Conservation (phyloP, 2,888 invertebrate species). For the Caenorhabditis angaria region DNA sequence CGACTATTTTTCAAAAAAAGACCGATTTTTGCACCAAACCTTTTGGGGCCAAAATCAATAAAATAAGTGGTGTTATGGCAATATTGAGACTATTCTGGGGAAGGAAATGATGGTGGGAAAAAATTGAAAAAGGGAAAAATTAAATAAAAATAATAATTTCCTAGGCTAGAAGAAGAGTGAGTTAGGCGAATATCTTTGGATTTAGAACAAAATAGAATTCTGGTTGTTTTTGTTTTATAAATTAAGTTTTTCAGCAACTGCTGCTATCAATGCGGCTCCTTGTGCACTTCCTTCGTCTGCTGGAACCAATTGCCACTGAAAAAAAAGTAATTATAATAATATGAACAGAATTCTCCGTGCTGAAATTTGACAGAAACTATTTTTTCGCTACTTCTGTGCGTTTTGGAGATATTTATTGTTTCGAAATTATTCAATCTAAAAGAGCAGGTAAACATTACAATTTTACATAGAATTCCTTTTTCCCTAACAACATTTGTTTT, state of each 20-base stretch:
- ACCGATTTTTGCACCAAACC: too few relatives aligned
- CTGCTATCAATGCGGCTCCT: slow-evolving; percentile 72
- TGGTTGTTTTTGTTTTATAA: slow-evolving; percentile 4
- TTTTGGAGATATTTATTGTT: background rate
- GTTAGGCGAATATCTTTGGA: background rate
- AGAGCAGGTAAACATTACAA: background rate
- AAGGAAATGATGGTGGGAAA: background rate
- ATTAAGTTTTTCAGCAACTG: slow-evolving; percentile 61
- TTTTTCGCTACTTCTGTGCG: background rate
- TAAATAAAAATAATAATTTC: background rate
- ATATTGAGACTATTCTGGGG: background rate
- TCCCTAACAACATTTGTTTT: background rate
- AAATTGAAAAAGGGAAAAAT: background rate
- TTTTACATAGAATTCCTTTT: background rate
- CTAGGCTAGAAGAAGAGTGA: background rate
- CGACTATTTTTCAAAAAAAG: background rate
- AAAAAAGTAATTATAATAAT: slow-evolving; percentile 11
- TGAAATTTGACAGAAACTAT: background rate
- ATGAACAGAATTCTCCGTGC: background rate
- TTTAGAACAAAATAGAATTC: background rate
- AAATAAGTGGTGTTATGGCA: background rate
- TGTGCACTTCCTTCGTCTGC: slow-evolving; percentile 71
- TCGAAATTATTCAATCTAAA: background rate
- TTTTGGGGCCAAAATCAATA: background rate
- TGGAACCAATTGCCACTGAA: slow-evolving; percentile 72